These are phyloP conservation scores for Zoroaster sp. DNA, from an alignment of 53 echinoderm and acorn worm genomes.

Conservation along the genomic window DNA sequence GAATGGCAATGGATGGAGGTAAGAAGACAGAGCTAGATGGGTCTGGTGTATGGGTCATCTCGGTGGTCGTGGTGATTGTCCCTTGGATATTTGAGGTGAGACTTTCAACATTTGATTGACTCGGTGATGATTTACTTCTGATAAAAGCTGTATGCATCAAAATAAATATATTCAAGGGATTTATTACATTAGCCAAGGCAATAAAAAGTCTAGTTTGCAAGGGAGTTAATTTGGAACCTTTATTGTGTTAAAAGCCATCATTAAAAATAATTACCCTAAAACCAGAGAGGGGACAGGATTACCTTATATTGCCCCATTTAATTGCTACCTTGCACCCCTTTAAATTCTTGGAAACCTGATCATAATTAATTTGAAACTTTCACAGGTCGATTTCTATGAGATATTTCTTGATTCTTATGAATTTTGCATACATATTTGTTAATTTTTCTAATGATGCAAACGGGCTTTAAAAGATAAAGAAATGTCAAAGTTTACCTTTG, in stretches of 20 bases:
- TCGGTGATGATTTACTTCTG: neutral
- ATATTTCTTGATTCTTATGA: too few species aligned
- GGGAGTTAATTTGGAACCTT: neutral
- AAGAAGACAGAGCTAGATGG: neutral
- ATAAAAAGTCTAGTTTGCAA: neutral
- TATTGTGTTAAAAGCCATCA: too few species aligned
- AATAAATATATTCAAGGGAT: neutral
- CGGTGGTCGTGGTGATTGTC: neutral
- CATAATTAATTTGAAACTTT: too few species aligned
- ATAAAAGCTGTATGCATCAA: neutral
- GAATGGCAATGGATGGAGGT: neutral
- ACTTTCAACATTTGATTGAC: neutral
- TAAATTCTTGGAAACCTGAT: too few species aligned
- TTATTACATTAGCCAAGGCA: neutral
- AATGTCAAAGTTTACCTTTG: slow-evolving; percentile 23
- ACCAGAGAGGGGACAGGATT: too few species aligned
- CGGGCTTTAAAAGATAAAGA: too few species aligned
- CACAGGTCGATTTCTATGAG: too few species aligned
- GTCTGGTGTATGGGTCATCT: neutral
- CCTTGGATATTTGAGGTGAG: neutral
- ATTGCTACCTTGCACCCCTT: too few species aligned
- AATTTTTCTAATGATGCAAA: neutral
- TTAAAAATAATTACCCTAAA: too few species aligned
- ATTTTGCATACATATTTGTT: too few species aligned
- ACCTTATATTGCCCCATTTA: too few species aligned